Conservation (phyloP, 2,888 invertebrate species). For the Limnephilus lunatus region DNA sequence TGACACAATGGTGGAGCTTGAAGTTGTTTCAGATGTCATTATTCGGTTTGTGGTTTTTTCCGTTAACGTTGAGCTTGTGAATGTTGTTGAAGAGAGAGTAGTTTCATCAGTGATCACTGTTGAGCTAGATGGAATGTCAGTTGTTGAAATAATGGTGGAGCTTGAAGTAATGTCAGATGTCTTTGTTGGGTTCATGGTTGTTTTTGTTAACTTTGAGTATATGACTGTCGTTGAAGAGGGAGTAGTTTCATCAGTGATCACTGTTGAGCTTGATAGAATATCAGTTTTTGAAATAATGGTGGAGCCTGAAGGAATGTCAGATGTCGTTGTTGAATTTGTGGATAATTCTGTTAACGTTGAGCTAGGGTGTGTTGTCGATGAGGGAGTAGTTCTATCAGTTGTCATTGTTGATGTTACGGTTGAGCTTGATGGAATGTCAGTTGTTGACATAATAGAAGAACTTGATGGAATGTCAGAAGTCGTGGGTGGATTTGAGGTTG, state of each 20-base stretch:
- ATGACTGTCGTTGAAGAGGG: neutral
- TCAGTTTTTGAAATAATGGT: no score
- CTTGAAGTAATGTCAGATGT: no score
- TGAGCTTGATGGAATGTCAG: neutral
- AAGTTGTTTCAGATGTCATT: no score
- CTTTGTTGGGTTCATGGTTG: neutral
- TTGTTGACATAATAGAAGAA: neutral
- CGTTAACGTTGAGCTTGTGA: no score
- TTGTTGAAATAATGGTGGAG: no score
- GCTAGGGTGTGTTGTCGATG: neutral
- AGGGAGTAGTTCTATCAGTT: neutral
- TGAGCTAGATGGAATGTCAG: neutral
- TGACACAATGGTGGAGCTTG: no score
- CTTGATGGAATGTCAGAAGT: no score
- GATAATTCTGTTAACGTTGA: neutral
- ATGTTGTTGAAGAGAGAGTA: neutral
- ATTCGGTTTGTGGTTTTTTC: neutral
- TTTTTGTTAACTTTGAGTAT: neutral
- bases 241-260: neutral
- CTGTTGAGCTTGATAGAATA: no score
- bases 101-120: neutral
- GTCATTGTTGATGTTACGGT: neutral
- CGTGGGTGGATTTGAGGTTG: neutral
- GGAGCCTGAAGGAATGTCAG: neutral
- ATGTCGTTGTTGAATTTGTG: neutral